Evolutionary conservation across 2,113 vertebrate species (phyloP), one percentile per base, ranked within the genome.

Genomic region (Nibea albiflora): DNA sequence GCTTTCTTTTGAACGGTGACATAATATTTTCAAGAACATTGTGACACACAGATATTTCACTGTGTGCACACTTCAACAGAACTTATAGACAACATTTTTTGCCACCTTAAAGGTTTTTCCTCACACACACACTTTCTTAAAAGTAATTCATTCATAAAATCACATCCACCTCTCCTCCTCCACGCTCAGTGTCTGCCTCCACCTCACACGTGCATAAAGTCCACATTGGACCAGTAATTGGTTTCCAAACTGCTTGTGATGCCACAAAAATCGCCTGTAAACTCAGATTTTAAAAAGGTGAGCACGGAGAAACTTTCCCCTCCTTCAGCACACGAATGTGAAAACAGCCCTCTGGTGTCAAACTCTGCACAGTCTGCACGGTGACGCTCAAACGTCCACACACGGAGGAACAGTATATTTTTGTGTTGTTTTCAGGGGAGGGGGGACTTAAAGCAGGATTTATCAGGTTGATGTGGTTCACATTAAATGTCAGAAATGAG

Each of bases 401-500:
- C 20, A 8, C 1, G 17, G 52, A 47, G n/a, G 0, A 4, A 35
- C 71, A 54, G 31, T 35, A 46, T 6, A 35, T 35, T 12, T 15
- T 35, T 24, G 17, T 52, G 8, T 39, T 39, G 8, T 39, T 39
- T 16, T 22, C 39, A 3, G 8, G 1, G 28, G 20, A 6, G 8
- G 44, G 44, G 9, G 26, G 19, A 24, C 24, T 53, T 35, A 15
- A 14, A 58, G 24, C 76, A 44, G 39, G 42, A 0, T 65, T 74
- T 22, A 50, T 62, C 73, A 20, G 26, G 24, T 31, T 24, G 19
- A 52, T 20, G 61, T 49, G 47, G 52, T 20, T 76, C 74, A 79
- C 22, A 2, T 1, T 39, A 75, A 79, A 76, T 15, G 15, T 12
- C 35, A 74, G 44, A 68, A 76, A 65, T 31, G 19, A 86, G 76